Evolutionary conservation across 2,888 invertebrate species (phyloP), one percentile per base, ranked within the genome.

Genomic region (Carcina quercana): DNA sequence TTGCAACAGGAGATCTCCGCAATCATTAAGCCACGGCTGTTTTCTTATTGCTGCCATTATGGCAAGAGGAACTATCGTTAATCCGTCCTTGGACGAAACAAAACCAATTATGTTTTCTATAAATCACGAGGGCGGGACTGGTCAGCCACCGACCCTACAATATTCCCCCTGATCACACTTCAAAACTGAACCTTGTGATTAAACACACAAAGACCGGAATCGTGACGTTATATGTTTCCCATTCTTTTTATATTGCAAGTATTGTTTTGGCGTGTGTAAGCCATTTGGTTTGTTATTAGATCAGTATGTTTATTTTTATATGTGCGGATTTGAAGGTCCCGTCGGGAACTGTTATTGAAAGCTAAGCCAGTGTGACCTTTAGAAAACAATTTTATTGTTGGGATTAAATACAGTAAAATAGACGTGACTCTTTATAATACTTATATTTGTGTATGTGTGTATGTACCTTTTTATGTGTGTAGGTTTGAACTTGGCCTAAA

Each of bases 81-180:
- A 66, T 67, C 44, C 45, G 59, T 52, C 70, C 71, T 70, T 68
- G 68, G 62, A 66, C 64, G 51, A 66, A 70, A 71, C 70, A 73
- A 73, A 74, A 68, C 67, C 72, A 73, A 73, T 73, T 74, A 71
- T 64, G 61, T 60, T 61, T 56, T 58, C 57, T 54, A 72, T 76
- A 74, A 75, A 73, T 74, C 74, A 73, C 60, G 47, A 48, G 54
- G 54, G 54, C 54, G 57, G 52, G 56, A 43, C 21, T 34, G 42
- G 42, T 38, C 43, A 40, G 30, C 25, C 30, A 25, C 20, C 26
- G 11, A 13, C 11, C 11, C 6, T 10, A 24, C 20, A 20, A n/a
- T n/a, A n/a, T 10, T 20, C 20, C 8, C n/a, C 10, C 10, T 20
- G 8, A 20, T 20, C 12, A 6, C 11, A 6, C 24, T 6, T 11